A percentile compares a stretch with the other conserved stretches of the same genome.
These are phyloP conservation scores for Ormyrus rosae DNA, from an alignment of 2,888 invertebrate genomes.

Conservation along the genomic window DNA sequence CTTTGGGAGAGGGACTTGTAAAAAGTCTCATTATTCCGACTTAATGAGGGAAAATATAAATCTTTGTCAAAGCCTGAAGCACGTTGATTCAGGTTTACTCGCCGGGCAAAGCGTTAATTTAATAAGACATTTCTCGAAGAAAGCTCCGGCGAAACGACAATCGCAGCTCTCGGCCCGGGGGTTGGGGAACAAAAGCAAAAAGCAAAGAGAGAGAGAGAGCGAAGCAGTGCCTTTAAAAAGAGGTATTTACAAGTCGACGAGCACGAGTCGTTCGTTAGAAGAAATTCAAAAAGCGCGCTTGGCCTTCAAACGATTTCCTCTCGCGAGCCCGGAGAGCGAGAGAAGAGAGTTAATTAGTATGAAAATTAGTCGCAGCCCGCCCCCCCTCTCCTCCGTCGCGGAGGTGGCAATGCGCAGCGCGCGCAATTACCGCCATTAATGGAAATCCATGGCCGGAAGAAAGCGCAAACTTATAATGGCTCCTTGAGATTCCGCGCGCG, in stretches of 20 bases:
- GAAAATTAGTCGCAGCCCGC: constrained; percentile 46
- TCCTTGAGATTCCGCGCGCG: constrained; percentile 68
- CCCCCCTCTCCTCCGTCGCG: not conserved
- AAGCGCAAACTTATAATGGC: constrained; percentile 63
- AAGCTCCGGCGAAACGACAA: not conserved
- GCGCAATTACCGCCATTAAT: constrained; percentile 60
- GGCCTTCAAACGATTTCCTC: not conserved
- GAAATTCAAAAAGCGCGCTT: constrained; percentile 20
- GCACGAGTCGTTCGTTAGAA: not conserved
- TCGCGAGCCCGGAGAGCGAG: not conserved
- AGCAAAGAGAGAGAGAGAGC: not conserved
- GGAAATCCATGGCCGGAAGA: constrained; percentile 53
- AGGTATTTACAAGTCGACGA: constrained; percentile 20
- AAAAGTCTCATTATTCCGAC: too few species aligned
- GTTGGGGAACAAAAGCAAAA: not conserved
- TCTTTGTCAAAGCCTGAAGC: too few species aligned
- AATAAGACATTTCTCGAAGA: too few species aligned
- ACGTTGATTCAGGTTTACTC: too few species aligned
- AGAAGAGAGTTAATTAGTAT: constrained; percentile 44
- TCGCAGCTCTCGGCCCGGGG: too few species aligned
- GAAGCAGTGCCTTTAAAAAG: not conserved
- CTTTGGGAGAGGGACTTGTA: too few species aligned
- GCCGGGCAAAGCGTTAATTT: too few species aligned
- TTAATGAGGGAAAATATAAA: too few species aligned
- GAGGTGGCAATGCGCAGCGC: not conserved